Evolutionary conservation across 1,140 invertebrate species (phyloP), one percentile per base, ranked within the genome.

Genomic region (Micrasema longulum): DNA sequence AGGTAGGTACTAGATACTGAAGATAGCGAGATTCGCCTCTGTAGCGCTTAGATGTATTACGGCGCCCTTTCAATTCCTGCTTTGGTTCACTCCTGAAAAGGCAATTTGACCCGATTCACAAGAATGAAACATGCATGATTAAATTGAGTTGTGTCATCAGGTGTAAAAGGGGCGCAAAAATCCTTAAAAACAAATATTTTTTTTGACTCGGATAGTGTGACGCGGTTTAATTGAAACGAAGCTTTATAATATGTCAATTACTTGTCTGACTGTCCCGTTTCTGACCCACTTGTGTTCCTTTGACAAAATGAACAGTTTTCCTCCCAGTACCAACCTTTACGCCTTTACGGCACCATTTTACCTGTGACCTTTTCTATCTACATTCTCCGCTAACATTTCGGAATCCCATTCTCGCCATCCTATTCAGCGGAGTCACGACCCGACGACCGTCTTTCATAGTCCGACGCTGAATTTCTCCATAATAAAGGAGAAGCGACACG

Each of bases 341-440:
- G 20, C 35, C 55, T 60, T 60, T 38, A 41, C 35, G 55, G 55
- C 55, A 38, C 55, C 14, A 20, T 60, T 60, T 60, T 60, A 60
- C 55, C 60, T 64, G 60, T 41, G 41, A 64, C 60, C 60, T 47
- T 64, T 62, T 64, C 60, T 35, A 22, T 60, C 55, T 35, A 22
- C 55, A 60, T 60, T 60, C 60, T 31, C 65, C 35, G 65, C 12
- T 68, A 53, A 18, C 65, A 68, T 68, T 68, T 55, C 36, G 50
- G 65, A 53, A 41, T 68, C 50, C 38, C 65, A 68, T 68, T 68
- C 65, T 31, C 23, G 36, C 14, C 22, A 50, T 14, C 48, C 43
- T 31, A 38, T 55, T 68, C 65, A 55, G 9, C 11, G 65, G 38
- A 22, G 65, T 68, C 65, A 68, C 65, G 65, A 53, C 36, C 65